Conservation (phyloP, 2,797 vertebrate species). For the Pampus argenteus region DNA sequence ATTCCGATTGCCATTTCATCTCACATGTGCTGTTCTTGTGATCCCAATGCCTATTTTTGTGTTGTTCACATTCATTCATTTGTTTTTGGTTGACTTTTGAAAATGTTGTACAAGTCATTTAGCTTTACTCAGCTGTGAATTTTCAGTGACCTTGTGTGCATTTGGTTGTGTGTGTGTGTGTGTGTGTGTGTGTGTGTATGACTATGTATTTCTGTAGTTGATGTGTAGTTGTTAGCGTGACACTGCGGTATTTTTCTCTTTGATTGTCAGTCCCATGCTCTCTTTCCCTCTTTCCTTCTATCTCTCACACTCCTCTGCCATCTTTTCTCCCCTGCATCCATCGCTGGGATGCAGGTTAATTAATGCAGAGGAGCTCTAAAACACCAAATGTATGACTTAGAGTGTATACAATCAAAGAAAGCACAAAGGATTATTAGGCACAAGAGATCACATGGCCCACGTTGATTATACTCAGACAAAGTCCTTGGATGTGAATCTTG, state of each 20-base stretch:
- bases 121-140: slow-evolving; percentile 79
- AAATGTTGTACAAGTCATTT: slow-evolving; percentile 66
- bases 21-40: slow-evolving; percentile 62
- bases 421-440: slow-evolving; percentile 83
- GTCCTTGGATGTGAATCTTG: slow-evolving; percentile 27
- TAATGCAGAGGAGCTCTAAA: slow-evolving; percentile 53
- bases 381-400: slow-evolving; percentile 78
- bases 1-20: slow-evolving; percentile 78
- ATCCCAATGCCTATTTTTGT: slow-evolving; percentile 64
- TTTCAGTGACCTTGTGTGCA: slow-evolving; percentile 73
- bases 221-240: slow-evolving; percentile 74
- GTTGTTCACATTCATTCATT: slow-evolving; percentile 51
- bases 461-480: slow-evolving; percentile 49
- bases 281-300: slow-evolving; percentile 42
- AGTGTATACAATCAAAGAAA: slow-evolving; percentile 82
- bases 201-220: slow-evolving; percentile 74
- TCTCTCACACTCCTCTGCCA: slow-evolving; percentile 64
- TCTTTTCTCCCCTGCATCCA: slow-evolving; percentile 39
- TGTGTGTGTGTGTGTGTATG: slow-evolving; percentile 54
- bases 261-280: slow-evolving; percentile 64
- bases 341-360: slow-evolving; percentile 44
- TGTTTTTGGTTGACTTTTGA: slow-evolving; percentile 65
- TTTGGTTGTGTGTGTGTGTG: slow-evolving; percentile 68
- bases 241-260: slow-evolving; percentile 68
- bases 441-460: slow-evolving; percentile 65